Conservation (phyloP, 2,113 vertebrate species). For the Esox niger region DNA sequence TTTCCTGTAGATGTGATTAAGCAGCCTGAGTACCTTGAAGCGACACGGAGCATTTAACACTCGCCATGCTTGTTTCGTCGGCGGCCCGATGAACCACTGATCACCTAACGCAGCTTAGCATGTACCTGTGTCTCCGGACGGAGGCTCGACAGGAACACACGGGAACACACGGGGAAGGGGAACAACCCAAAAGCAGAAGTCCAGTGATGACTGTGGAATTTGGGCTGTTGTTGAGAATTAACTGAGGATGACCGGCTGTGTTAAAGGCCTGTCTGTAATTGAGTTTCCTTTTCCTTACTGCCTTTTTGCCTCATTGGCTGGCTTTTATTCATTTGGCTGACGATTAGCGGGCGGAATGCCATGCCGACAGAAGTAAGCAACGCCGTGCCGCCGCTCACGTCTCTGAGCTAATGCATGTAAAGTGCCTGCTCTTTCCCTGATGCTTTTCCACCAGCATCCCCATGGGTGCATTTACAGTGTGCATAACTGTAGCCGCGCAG, state of each 20-base stretch:
- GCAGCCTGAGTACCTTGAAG: neutral
- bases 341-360: neutral
- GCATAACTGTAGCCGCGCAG: neutral
- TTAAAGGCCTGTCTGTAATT: conserved; percentile 1
- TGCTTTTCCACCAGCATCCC: neutral
- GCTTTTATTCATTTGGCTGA: neutral
- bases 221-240: neutral
- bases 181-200: neutral
- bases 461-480: neutral
- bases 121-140: neutral
- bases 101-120: neutral
- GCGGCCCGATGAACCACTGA: neutral
- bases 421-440: neutral
- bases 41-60: neutral
- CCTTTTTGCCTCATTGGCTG: neutral
- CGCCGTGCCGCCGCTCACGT: neutral
- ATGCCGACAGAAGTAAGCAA: neutral
- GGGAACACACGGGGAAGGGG: neutral
- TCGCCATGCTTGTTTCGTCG: neutral
- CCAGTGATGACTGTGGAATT: neutral
- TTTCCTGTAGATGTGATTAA: neutral
- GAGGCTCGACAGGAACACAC: neutral
- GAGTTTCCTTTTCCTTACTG: neutral
- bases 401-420: neutral
- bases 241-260: neutral